Evolutionary conservation across 1,140 invertebrate species (phyloP), one percentile per base, ranked within the genome.

Genomic region (Zaprionus davidi): DNA sequence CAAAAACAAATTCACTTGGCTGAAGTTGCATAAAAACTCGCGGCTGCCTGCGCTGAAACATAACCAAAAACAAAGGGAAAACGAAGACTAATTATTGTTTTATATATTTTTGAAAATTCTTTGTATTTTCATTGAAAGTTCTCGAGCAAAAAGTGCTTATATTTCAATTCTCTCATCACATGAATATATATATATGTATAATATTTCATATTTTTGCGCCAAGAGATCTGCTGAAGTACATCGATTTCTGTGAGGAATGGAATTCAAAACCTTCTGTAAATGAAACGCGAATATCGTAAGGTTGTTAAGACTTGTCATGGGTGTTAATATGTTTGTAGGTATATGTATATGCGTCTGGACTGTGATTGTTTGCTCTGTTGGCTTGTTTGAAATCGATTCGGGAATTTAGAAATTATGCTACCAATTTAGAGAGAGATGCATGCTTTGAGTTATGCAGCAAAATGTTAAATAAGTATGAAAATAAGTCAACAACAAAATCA

Each of bases 1-100:
- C 41, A 46, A 46, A 28, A 66, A 34, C 28, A 68, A 81, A 66
- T 36, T 80, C 77, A 91, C 77, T 75, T 60, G 71, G 70, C 84
- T 88, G 83, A 91, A 91, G 79, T 91, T 91, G 88, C 88, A 91
- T 91, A 87, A 90, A 87, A 91, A 91, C 73, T 78, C 79, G 81
- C 75, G 75, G 68, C 56, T 66, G 63, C 59, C 71, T 77, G 44
- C 79, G 59, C 56, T 20, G 26, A 15, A 55, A 34, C n/a, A 26
- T 55, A 57, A 70, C 51, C 53, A 85, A 79, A 70, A 58, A 36
- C 12, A 53, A 28, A 34, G 51, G 22, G 22, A 2, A 56, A 28
- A 11, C 24, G 17, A 56, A 20, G 20, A 22, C 24, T 56, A 56
- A 13, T 4, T 9, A 6, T 17, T n/a, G 13, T 17, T n/a, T 51